A percentile compares a stretch with the other conserved stretches of the same genome.
phyloP scores from a whole-genome alignment of 2,797 vertebrate species.

The Neosilurus hyrtlii region DNA sequence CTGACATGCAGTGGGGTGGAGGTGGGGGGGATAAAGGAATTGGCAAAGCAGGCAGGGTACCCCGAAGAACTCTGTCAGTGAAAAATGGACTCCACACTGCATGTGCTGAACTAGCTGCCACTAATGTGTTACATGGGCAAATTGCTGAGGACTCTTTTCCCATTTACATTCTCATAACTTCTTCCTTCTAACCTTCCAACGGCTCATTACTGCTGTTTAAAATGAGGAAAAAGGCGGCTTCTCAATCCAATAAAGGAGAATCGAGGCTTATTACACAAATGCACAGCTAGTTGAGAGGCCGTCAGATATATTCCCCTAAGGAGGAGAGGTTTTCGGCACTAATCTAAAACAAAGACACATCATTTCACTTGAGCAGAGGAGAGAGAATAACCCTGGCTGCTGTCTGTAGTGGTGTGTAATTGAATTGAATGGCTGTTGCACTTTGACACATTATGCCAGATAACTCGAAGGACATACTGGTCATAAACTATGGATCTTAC shows the following conservation, averaged over 20 bases:
- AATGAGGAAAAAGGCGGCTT: conserved; percentile 61
- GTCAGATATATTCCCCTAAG: conserved; percentile 55
- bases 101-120: conserved; percentile 51
- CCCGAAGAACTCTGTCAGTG: conserved; percentile 55
- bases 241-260: conserved; percentile 68
- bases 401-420: conserved; percentile 61
- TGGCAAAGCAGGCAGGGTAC: conserved; percentile 47
- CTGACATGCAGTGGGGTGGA: conserved; percentile 3
- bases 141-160: conserved; percentile 65
- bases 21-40: conserved; percentile 41
- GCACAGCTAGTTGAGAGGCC: conserved; percentile 66
- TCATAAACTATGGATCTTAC: conserved; percentile 20
- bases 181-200: conserved; percentile 78
- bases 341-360: conserved; percentile 71
- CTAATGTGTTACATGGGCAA: conserved; percentile 68
- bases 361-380: conserved; percentile 69
- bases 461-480: conserved; percentile 40
- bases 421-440: conserved; percentile 61
- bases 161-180: conserved; percentile 74
- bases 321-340: conserved; percentile 56
- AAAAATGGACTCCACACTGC: conserved; percentile 55
- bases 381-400: conserved; percentile 64
- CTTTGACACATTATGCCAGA: conserved; percentile 50
- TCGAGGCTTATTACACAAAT: conserved; percentile 69
- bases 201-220: conserved; percentile 74